phyloP scores from a whole-genome alignment of 2,113 vertebrate species.

The Addax nasomaculatus region DNA sequence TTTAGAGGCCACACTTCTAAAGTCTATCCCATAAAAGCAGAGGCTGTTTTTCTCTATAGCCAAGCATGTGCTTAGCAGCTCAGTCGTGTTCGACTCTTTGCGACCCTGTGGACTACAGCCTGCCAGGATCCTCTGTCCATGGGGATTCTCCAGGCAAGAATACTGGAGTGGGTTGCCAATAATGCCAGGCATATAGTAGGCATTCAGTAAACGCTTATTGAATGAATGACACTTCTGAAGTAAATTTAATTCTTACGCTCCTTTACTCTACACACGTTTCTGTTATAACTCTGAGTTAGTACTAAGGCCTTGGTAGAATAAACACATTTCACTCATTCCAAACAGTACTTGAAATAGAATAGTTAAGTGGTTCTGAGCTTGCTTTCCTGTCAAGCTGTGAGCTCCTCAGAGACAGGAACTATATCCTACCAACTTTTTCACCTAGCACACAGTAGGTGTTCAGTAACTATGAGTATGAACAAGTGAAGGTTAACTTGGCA shows the following conservation, averaged over 20 bases:
- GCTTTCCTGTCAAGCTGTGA: not conserved
- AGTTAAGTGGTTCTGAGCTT: not conserved
- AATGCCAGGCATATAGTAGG: not conserved
- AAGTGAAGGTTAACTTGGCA: not conserved
- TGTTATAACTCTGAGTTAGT: not conserved
- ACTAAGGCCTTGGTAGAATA: not conserved
- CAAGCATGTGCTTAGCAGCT: not conserved
- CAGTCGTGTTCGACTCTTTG: accelerated
- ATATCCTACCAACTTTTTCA: not conserved
- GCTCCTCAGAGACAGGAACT: not conserved
- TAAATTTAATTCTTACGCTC: not conserved
- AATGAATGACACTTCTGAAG: not conserved
- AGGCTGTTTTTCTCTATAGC: not conserved
- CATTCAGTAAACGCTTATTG: not conserved
- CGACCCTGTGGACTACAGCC: not conserved
- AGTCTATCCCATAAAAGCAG: not conserved
- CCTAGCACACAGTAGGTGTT: not conserved
- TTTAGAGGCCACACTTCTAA: not conserved
- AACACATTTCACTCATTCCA: not conserved
- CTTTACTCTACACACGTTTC: not conserved
- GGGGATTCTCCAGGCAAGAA: not conserved
- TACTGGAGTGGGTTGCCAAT: not conserved
- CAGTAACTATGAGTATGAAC: not conserved
- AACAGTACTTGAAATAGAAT: not conserved
- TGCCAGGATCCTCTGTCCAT: not conserved